A percentile compares a stretch with the other conserved stretches of the same genome.
These are phyloP conservation scores for Macrotus californicus DNA, from an alignment of 2,113 vertebrate genomes.

Conservation along the genomic window DNA sequence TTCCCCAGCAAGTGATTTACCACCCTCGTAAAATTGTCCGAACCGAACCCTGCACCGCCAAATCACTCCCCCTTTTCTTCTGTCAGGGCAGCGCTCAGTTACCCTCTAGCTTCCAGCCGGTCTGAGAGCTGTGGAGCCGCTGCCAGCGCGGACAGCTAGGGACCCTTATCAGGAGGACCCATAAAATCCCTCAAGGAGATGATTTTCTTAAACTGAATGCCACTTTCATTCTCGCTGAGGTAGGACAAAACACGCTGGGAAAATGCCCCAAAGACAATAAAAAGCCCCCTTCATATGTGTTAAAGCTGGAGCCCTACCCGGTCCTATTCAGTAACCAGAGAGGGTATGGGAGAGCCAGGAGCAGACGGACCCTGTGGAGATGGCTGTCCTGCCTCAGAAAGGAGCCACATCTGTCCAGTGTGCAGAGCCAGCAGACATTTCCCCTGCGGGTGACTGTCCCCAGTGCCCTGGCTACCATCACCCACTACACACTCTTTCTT, in stretches of 20 bases:
- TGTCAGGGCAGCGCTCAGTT: not conserved
- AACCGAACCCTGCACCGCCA: not conserved
- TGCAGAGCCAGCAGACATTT: not conserved
- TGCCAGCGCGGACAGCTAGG: not conserved
- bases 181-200: not conserved
- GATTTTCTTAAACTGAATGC: not conserved
- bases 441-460: not conserved
- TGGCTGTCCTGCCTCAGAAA: not conserved
- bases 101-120: not conserved
- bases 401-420: not conserved
- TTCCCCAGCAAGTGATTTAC: not conserved
- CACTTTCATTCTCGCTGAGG: not conserved
- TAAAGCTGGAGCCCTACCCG: not conserved
- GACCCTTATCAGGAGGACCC: not conserved
- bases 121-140: not conserved
- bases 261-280: not conserved
- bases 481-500: not conserved
- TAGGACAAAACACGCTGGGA: not conserved
- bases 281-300: not conserved
- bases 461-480: not conserved
- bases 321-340: not conserved
- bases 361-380: not conserved
- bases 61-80: not conserved
- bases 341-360: not conserved
- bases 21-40: not conserved